phyloP scores from a whole-genome alignment of 2,888 invertebrate genomes.

The Acleris cristana region DNA sequence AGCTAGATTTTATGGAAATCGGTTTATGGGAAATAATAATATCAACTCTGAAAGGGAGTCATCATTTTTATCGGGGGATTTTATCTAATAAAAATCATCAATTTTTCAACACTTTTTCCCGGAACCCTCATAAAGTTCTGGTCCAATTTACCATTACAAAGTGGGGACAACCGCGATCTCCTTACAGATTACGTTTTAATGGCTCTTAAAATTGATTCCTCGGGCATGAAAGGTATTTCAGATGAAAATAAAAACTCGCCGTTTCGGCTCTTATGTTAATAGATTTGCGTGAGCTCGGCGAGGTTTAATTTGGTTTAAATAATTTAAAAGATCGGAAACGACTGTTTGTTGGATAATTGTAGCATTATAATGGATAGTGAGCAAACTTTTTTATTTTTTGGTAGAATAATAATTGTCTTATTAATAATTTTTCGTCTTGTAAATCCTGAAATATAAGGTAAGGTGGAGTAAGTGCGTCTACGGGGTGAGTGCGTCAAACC shows the following conservation, averaged over 20 bases:
- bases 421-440: no score
- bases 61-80: no score
- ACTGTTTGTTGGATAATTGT: conserved; percentile 10
- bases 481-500: no score
- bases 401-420: no score
- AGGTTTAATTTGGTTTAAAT: conserved; percentile 3
- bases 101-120: not conserved
- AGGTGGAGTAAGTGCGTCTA: no score
- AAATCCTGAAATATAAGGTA: no score
- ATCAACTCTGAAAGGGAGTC: no score
- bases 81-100: not conserved
- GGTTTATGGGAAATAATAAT: no score
- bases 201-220: conserved; percentile 27
- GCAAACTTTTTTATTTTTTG: no score
- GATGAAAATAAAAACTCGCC: conserved; percentile 23
- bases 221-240: conserved; percentile 14
- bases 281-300: conserved; percentile 14
- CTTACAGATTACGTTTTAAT: conserved; percentile 37
- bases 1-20: no score
- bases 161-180: conserved; percentile 27
- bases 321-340: not conserved
- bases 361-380: not conserved
- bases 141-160: conserved; percentile 33
- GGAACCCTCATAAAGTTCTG: conserved; percentile 4
- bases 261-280: conserved; percentile 22